phyloP scores from a whole-genome alignment of 2,113 vertebrate genomes.

The Corvus hawaiiensis region DNA sequence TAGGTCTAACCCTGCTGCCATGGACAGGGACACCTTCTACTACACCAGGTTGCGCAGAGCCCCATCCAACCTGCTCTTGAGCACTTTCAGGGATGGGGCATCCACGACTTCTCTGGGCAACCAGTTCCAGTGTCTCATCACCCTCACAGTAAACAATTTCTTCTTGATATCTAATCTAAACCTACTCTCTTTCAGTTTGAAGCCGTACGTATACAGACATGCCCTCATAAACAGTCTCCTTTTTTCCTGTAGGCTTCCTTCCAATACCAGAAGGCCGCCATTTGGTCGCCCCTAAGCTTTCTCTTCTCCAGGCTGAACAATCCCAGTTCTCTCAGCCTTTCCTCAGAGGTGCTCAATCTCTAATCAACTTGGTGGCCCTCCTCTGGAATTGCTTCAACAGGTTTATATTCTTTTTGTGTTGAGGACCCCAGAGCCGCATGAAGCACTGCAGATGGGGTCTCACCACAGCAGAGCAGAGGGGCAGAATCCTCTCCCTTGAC shows the following conservation, averaged over 20 bases:
- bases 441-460: not conserved
- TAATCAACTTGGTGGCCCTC: not conserved
- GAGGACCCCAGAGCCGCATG: not conserved
- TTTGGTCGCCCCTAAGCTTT: accelerated
- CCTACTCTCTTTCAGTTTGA: not conserved
- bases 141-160: not conserved
- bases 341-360: not conserved
- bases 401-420: not conserved
- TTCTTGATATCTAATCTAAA: not conserved
- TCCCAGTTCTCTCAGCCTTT: not conserved
- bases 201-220: not conserved
- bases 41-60: not conserved
- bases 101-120: not conserved
- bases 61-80: not conserved
- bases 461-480: not conserved
- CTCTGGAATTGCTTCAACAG: not conserved
- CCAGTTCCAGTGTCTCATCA: not conserved
- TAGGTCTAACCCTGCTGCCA: not conserved
- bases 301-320: not conserved
- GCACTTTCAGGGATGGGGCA: not conserved
- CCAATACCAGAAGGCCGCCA: too few species aligned
- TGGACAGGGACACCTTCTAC: too few species aligned
- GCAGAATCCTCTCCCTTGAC: not conserved
- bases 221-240: accelerated
- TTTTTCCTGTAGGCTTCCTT: not conserved